These are phyloP conservation scores for Lepidotrigona ventralis DNA, from an alignment of 1,140 invertebrate species.

Conservation along the genomic window DNA sequence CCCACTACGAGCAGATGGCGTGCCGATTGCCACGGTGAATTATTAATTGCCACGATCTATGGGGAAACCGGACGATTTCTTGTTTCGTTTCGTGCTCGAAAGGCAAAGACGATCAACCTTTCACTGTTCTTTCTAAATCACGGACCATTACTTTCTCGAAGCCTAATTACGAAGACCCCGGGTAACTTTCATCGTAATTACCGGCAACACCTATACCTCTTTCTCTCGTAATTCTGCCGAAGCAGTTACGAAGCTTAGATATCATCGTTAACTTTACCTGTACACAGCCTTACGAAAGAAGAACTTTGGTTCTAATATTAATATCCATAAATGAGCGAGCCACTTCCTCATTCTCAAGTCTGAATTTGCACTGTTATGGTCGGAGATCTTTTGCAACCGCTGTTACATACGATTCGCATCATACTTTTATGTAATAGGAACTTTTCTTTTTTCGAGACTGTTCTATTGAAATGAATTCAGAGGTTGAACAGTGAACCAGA, in stretches of 20 bases:
- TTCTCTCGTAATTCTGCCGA: slow-evolving; percentile 19
- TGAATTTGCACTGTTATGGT: neutral
- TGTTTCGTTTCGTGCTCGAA: neutral
- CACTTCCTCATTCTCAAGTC: neutral
- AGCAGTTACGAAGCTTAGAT: slow-evolving; percentile 50
- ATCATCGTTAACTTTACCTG: neutral
- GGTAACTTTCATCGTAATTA: slow-evolving; percentile 67
- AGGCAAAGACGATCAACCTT: slow-evolving; percentile 27
- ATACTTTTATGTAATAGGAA: slow-evolving; percentile 3
- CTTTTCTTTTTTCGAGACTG: too few relatives aligned
- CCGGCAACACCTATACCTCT: slow-evolving; percentile 32
- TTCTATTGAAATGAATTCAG: neutral
- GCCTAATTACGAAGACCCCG: slow-evolving; percentile 48
- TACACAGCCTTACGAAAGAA: neutral
- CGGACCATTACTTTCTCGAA: slow-evolving; percentile 58
- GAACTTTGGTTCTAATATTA: neutral
- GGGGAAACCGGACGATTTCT: neutral
- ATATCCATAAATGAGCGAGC: neutral
- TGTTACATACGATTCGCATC: neutral
- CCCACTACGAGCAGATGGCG: slow-evolving; percentile 5
- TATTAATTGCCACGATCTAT: neutral
- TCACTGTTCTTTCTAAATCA: slow-evolving; percentile 44
- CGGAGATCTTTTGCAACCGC: too few relatives aligned
- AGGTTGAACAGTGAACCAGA: neutral
- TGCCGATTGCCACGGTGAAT: neutral